A percentile compares a stretch with the other conserved stretches of the same genome.
These are phyloP conservation scores for Reticulitermes lucifugus DNA, from an alignment of 2,888 invertebrate species.

Conservation along the genomic window DNA sequence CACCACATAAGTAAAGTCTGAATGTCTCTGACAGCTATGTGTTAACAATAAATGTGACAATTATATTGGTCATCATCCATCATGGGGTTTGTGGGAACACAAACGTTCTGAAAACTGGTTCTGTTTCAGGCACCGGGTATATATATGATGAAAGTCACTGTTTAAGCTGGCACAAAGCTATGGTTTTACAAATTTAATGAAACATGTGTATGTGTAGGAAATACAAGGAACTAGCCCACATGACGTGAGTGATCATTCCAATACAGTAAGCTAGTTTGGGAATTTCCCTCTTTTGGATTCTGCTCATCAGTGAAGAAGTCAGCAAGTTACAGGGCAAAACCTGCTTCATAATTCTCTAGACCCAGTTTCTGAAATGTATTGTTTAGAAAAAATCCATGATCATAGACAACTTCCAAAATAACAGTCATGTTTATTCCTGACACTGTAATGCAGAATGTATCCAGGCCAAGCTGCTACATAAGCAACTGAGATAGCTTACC, in stretches of 20 bases:
- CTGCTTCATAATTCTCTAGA: neutral
- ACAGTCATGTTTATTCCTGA: too few species aligned
- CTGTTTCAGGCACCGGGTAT: too few species aligned
- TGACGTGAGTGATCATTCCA: too few species aligned
- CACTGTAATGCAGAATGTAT: neutral
- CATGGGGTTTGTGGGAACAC: neutral
- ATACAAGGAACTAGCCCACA: too few species aligned
- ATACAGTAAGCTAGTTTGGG: neutral
- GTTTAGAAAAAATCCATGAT: too few species aligned
- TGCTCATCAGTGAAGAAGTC: neutral
- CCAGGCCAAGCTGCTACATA: neutral
- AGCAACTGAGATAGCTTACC: conserved; percentile 12
- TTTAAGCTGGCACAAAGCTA: too few species aligned
- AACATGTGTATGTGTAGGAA: too few species aligned
- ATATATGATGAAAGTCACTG: too few species aligned
- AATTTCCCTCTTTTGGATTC: neutral
- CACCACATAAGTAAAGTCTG: neutral
- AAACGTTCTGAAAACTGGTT: too few species aligned
- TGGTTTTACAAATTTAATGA: too few species aligned
- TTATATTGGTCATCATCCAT: neutral
- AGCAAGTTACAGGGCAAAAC: neutral
- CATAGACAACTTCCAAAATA: too few species aligned
- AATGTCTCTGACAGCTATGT: neutral
- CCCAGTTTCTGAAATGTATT: too few species aligned
- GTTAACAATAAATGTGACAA: neutral